These are phyloP conservation scores for Netelia virgata DNA, from an alignment of 2,888 invertebrate genomes.

Conservation along the genomic window DNA sequence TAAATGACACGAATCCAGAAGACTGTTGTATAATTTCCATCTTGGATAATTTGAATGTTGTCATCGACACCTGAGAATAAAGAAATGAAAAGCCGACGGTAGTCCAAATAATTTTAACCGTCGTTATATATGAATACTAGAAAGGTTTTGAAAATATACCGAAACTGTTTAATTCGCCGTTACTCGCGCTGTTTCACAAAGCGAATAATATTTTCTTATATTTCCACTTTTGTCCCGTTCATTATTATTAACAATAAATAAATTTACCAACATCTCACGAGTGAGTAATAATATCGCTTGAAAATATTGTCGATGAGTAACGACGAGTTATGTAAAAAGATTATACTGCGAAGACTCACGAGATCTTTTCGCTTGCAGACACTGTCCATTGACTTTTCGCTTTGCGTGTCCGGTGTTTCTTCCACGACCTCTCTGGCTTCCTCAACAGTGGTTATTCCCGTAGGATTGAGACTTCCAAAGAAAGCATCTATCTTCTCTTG, in stretches of 20 bases:
- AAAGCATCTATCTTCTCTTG: conserved; percentile 87
- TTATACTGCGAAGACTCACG: conserved; percentile 85
- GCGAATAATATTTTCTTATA: too few relatives aligned
- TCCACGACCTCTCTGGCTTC: conserved; percentile 94
- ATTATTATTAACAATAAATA: too few relatives aligned
- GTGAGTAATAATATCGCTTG: too few relatives aligned
- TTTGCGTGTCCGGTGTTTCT: conserved; percentile 92
- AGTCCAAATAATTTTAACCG: background rate
- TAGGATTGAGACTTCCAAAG: conserved; percentile 80
- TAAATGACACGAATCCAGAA: conserved; percentile 88
- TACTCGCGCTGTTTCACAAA: too few relatives aligned
- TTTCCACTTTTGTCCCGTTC: too few relatives aligned
- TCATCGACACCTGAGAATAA: conserved; percentile 85
- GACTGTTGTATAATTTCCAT: conserved; percentile 91
- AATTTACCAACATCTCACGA: too few relatives aligned
- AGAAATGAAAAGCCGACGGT: background rate
- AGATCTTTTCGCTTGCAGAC: conserved; percentile 92
- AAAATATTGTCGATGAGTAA: too few relatives aligned
- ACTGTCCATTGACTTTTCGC: conserved; percentile 93
- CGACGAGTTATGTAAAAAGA: background rate
- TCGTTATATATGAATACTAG: background rate
- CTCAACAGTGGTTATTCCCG: conserved; percentile 87
- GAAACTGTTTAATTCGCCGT: too few relatives aligned
- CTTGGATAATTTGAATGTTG: conserved; percentile 90
- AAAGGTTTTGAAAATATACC: too few relatives aligned